These are phyloP conservation scores for Macrophya alboannulata DNA, from an alignment of 2,888 invertebrate species.

Conservation along the genomic window DNA sequence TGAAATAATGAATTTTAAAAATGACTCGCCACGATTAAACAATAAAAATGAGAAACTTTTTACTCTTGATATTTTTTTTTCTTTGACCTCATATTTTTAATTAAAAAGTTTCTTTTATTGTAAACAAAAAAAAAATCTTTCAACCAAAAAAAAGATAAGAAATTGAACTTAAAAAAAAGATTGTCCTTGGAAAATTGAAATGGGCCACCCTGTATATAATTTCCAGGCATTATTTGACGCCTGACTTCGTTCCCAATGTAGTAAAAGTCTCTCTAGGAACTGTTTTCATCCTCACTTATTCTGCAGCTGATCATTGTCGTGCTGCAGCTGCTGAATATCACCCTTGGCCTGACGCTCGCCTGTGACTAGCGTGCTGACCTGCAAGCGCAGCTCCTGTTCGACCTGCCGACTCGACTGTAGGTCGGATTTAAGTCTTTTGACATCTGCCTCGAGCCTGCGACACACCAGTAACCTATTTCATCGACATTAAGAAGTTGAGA, in stretches of 20 bases:
- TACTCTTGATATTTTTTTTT: too few species aligned
- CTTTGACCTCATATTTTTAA: too few species aligned
- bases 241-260: background rate
- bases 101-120: too few species aligned
- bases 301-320: conserved; percentile 94
- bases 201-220: background rate
- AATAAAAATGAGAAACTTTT: too few species aligned
- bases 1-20: too few species aligned
- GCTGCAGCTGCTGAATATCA: conserved; percentile 90
- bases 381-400: conserved; percentile 88
- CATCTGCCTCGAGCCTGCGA: conserved; percentile 87
- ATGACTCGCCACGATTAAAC: too few species aligned
- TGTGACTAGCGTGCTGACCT: conserved; percentile 85
- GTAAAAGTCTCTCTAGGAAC: conserved; percentile 2
- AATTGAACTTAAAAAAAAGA: too few species aligned
- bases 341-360: conserved; percentile 86
- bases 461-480: conserved; percentile 75
- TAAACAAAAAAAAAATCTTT: too few species aligned
- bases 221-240: background rate
- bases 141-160: too few species aligned
- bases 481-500: conserved; percentile 55
- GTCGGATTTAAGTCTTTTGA: conserved; percentile 88
- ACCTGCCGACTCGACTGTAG: conserved; percentile 87
- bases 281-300: conserved; percentile 83
- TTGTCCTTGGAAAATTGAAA: too few species aligned